phyloP scores from a whole-genome alignment of 2,888 invertebrate species.

The Xylota sylvarum region DNA sequence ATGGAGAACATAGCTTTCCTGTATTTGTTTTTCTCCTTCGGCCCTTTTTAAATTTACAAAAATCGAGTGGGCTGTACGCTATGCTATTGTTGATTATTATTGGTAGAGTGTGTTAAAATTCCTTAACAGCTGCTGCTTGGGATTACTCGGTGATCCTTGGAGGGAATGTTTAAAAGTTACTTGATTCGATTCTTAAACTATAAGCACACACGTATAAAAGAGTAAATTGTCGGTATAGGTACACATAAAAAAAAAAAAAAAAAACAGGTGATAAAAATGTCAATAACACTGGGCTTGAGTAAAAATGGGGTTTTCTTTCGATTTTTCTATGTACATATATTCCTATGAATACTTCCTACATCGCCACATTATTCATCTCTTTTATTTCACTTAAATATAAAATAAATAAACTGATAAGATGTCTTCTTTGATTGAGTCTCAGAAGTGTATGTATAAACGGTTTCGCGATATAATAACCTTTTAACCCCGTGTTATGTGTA shows the following conservation, averaged over 20 bases:
- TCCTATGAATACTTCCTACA: conserved; percentile 16
- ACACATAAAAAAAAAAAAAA: conserved; percentile 40
- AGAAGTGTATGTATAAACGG: neutral
- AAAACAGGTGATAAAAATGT: conserved; percentile 51
- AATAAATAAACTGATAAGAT: conserved; percentile 26
- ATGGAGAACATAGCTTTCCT: conserved; percentile 83
- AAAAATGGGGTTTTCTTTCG: conserved; percentile 47
- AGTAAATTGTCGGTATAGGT: conserved; percentile 31
- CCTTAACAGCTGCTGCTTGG: conserved; percentile 61
- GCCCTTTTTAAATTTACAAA: conserved; percentile 41
- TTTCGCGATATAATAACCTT: conserved; percentile 9
- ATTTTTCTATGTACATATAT: conserved; percentile 38
- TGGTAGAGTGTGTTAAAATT: conserved; percentile 33
- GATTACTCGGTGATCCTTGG: conserved; percentile 38
- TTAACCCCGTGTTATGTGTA: neutral
- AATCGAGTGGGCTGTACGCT: conserved; percentile 1
- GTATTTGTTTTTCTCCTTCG: conserved; percentile 47
- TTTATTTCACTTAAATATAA: conserved; percentile 15
- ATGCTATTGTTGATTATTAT: conserved; percentile 40
- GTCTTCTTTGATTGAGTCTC: neutral
- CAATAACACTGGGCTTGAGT: conserved; percentile 67
- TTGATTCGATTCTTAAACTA: conserved; percentile 22
- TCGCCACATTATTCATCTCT: conserved; percentile 33
- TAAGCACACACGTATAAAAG: conserved; percentile 52
- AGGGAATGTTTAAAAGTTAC: conserved; percentile 49